Base-by-base conservation (phyloP, 2,888 invertebrate species). In the Bibio marci region DNA sequence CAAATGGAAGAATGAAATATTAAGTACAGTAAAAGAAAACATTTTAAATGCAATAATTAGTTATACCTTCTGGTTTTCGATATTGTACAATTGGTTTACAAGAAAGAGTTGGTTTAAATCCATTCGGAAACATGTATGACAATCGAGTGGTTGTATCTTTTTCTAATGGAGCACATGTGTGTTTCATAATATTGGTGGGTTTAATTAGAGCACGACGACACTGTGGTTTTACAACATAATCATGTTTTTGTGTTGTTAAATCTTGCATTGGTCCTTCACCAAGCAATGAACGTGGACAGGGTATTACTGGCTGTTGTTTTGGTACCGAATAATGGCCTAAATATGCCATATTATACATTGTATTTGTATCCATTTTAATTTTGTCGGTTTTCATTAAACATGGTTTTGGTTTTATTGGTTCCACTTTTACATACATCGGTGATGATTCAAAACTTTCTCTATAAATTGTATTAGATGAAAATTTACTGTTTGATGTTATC, bases 161-260 rank as follows among this genome's bases (percentile, higher is more conserved):
- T 37, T 62, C 62, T 46, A 60, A 48, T 27, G 49, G 48, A 2
- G 49, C 52, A 13, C 43, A 48, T 11, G 56, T 48, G 8, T 56
- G 54, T 11, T 12, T 12, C 35, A 62, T 55, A 7, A 52, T 47
- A 3, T 52, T 47, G 1, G 42, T 38, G 0, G 54, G 58, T 38
- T 52, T 43, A 11, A 58, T 54, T 3, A 53, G 55, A 4, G 43
- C 39, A 10, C 58, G 53, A 2, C 50, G 52, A 17, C 49, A 65
- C 43, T 63, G 63, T 0, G 73, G 72, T 49, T 76, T 77, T 1
- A 73, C 69, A 26, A 75, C 73, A 51, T 65, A 81, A 62, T 80
- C 80, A 53, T 77, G 77, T 30, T 77, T 76, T 46, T 77, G 73
- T 1, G 80, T 80, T 2, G 80, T 81, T 43, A 74, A 59, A 45